These are phyloP conservation scores for Rhopalosiphum padi DNA, from an alignment of 1,140 invertebrate species.

Conservation along the genomic window DNA sequence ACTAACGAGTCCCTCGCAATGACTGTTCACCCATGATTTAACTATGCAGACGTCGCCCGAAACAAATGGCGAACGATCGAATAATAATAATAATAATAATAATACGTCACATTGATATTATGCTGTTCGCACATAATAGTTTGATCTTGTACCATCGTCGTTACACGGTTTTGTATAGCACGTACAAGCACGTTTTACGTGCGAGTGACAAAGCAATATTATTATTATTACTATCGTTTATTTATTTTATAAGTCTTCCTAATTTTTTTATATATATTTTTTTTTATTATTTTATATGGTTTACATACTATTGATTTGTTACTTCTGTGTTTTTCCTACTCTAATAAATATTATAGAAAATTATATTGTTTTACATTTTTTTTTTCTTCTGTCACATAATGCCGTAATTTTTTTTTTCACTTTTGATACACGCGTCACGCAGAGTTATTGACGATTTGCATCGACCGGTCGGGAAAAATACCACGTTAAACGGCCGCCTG, in stretches of 20 bases:
- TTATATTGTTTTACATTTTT: background rate
- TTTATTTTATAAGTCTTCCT: slow-evolving; percentile 14
- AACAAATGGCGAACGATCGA: background rate
- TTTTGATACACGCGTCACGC: background rate
- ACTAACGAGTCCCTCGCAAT: slow-evolving; percentile 5
- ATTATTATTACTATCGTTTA: slow-evolving; percentile 15
- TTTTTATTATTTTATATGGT: background rate
- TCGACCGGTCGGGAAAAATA: background rate
- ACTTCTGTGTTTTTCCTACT: background rate
- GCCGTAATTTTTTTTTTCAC: background rate
- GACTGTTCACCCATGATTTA: background rate
- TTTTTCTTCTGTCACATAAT: background rate
- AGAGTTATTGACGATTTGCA: background rate
- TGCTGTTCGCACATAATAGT: no score
- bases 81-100: background rate
- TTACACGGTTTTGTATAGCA: background rate
- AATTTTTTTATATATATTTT: background rate
- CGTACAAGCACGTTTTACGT: background rate
- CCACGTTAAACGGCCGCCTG: background rate
- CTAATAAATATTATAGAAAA: slow-evolving; percentile 38
- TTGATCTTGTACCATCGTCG: background rate
- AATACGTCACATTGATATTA: background rate
- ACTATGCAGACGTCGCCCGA: background rate
- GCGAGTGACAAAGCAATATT: background rate
- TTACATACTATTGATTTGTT: background rate